A percentile compares a stretch with the other conserved stretches of the same genome.
Evolutionary conservation across 2,797 vertebrate genomes (phyloP).

Genomic region (Allobates femoralis): DNA sequence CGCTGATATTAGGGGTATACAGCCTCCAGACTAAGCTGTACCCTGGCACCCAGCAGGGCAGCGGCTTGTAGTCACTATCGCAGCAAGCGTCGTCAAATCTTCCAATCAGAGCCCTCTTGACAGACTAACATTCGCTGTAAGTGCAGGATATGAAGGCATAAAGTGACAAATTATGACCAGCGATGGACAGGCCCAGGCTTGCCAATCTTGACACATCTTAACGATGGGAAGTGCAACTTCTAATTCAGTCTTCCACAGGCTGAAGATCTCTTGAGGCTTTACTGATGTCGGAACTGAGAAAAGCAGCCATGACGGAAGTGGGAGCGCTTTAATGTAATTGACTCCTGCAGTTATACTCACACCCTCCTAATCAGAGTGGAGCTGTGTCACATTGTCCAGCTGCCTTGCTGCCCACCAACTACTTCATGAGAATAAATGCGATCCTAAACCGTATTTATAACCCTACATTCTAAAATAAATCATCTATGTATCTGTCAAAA

Average conservation of each 20-base stretch:
- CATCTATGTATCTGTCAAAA: neutral
- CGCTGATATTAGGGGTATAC: neutral
- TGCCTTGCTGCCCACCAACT: neutral
- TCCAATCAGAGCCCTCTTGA: conserved; percentile 53
- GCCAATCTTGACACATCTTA: conserved; percentile 66
- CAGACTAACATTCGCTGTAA: conserved; percentile 51
- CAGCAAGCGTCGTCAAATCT: conserved; percentile 8
- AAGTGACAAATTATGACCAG: conserved; percentile 63
- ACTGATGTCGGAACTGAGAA: conserved; percentile 5
- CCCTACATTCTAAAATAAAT: neutral
- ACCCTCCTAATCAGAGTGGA: neutral
- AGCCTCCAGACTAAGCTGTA: neutral
- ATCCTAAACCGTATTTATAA: neutral
- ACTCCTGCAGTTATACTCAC: neutral
- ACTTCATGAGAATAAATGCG: neutral
- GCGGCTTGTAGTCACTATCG: neutral
- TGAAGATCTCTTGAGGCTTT: conserved; percentile 55
- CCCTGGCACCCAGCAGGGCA: neutral
- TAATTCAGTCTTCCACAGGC: conserved; percentile 33
- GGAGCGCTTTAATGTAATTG: conserved; percentile 54
- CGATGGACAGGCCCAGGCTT: conserved; percentile 77
- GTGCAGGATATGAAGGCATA: conserved; percentile 64
- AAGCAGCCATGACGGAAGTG: neutral
- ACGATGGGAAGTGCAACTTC: conserved; percentile 41
- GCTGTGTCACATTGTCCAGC: neutral